phyloP scores from a whole-genome alignment of 2,113 vertebrate genomes.

The Salminus brasiliensis region DNA sequence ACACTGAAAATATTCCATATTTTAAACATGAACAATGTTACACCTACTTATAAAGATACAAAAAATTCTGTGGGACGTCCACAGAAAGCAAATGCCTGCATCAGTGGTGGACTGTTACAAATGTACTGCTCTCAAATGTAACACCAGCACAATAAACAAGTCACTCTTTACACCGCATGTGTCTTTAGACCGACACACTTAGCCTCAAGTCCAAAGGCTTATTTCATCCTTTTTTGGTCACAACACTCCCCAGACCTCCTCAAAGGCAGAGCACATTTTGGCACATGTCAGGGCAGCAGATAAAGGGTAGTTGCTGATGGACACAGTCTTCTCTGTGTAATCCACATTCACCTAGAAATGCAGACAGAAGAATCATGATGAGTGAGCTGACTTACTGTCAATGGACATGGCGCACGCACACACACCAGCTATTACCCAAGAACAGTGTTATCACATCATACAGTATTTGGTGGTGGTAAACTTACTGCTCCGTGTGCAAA shows the following conservation, averaged over 20 bases:
- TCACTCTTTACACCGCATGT: neutral
- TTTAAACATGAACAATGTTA: neutral
- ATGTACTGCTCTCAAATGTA: neutral
- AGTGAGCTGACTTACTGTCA: too few relatives aligned
- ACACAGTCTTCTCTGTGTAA: constrained; percentile 89
- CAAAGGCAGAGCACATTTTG: constrained; percentile 95
- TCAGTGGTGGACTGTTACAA: neutral
- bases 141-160: neutral
- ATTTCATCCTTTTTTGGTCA: constrained; percentile 65
- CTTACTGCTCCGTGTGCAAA: constrained; percentile 94
- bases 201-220: constrained; percentile 14
- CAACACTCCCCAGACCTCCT: constrained; percentile 91
- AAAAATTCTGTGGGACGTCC: neutral
- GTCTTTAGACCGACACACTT: neutral
- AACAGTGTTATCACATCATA: neutral
- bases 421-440: neutral
- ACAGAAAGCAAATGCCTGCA: neutral
- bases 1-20: neutral
- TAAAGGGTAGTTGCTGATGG: constrained; percentile 96
- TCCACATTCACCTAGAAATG: constrained; percentile 85
- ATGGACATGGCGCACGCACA: neutral
- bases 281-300: constrained; percentile 95
- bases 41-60: constrained; percentile 7
- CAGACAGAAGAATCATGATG: neutral
- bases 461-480: constrained; percentile 2